Evolutionary conservation across 2,888 invertebrate genomes (phyloP), one percentile per base, ranked within the genome.

Genomic region (Netelia inedita): DNA sequence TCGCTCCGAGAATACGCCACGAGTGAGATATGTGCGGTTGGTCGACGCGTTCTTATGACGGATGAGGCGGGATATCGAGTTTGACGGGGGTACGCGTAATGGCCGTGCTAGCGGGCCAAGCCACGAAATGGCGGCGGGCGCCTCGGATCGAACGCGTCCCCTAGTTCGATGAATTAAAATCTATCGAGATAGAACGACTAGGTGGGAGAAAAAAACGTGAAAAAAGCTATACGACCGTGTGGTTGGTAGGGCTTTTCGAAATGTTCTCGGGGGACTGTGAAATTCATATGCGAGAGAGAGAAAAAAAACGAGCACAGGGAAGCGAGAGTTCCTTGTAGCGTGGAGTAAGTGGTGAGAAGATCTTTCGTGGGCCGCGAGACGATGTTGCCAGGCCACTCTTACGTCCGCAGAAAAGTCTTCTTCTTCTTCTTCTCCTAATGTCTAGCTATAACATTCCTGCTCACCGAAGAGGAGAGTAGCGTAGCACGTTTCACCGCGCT

Each of bases 221-320:
- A 35, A 35, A 6, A 35, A 35, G 6, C 6, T 1, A 35, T 8
- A 35, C 35, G 35, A 35, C 35, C 35, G 35, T 35, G 35, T 6
- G 35, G 35, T 35, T 35, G 35, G 35, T 35, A 68, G 50, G 59
- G 16, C 57, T 43, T 59, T 35, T 57, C 57, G 59, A 83, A 76
- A 81, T 80, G 76, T 78, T 76, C 46, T 61, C 35, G 71, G 69
- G 71, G 69, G 66, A 85, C 63, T 82, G 83, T 79, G 86, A 87
- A 88, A 87, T 88, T 88, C 88, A 87, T 87, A 86, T 87, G 87
- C 81, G 72, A 79, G 19, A 41, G 19, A 50, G 73, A 88, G 87
- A 87, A 86, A 85, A 87, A 82, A 80, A 79, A 85, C 86, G 53
- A 46, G 35, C 35, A 35, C 35, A 35, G 35, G 53, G 16, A 63